These are phyloP conservation scores for Lycocerus yunnanus DNA, from an alignment of 2,888 invertebrate species.

Conservation along the genomic window DNA sequence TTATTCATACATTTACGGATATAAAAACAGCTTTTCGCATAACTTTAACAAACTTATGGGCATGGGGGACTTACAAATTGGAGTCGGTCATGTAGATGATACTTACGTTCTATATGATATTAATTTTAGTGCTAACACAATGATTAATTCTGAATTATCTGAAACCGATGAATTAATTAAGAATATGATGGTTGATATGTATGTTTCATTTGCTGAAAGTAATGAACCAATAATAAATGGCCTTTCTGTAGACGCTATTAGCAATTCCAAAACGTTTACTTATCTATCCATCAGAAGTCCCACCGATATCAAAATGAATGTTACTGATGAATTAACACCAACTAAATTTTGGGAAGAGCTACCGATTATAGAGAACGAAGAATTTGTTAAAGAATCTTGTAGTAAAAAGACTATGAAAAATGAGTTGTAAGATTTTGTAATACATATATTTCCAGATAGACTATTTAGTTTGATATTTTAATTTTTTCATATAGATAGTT, in stretches of 20 bases:
- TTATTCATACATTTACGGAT: background rate
- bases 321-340: constrained; percentile 5
- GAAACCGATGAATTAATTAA: constrained; percentile 3
- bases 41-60: background rate
- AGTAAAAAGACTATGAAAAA: too few species aligned
- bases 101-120: background rate
- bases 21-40: background rate
- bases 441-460: too few species aligned
- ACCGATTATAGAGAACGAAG: constrained; percentile 6
- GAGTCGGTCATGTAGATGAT: constrained; percentile 9
- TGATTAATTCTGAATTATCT: background rate
- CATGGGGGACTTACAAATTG: background rate
- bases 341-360: constrained; percentile 4
- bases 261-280: background rate
- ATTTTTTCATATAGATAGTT: too few species aligned
- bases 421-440: too few species aligned
- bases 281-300: constrained; percentile 2
- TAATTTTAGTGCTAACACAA: background rate
- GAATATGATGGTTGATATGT: background rate
- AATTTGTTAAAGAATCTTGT: background rate
- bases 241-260: background rate
- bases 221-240: background rate
- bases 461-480: too few species aligned
- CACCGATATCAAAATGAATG: background rate
- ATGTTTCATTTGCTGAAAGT: constrained; percentile 2